Evolutionary conservation across 2,113 vertebrate species (phyloP), one percentile per base, ranked within the genome.

Genomic region (Vulpes vulpes): DNA sequence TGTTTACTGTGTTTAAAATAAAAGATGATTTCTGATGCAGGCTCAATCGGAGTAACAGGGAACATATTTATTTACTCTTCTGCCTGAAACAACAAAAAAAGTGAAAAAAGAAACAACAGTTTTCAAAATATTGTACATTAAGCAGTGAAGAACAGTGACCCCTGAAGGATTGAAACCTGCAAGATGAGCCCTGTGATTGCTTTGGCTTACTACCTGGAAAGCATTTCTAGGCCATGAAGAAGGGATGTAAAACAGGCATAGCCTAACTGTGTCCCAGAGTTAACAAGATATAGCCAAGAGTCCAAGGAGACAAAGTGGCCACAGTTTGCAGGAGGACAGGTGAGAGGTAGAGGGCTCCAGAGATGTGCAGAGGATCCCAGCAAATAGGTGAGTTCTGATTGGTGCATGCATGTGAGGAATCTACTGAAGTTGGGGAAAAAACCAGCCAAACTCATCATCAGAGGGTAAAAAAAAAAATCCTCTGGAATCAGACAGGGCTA

Each of bases 1-100:
- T 60, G 57, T 82, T 94, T 53, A n/a, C 22, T 78, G n/a, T 57
- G n/a, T 87, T 87, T 94, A 74, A 94, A 32, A 49, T 73, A 30
- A 73, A 74, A 55, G 85, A 94, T 32, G 19, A 74, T 57, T 89
- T 82, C 5, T 74, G 65, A 74, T 62, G 81, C 65, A 82, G 43
- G 65, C 78, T 57, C 64, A 19, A 74, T 64, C 55, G 25, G 55
- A 82, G 4, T 94, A 64, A 82, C 19, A 15, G 64, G 57, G 12
- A 74, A 89, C 17, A 80, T 62, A 88, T 88, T 94, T 62, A 88
- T 88, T 94, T 81, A 81, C 38, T 0, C 8, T 81, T 49, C 64
- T 71, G 20, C 55, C 76, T 88, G 22, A 81, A 88, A 80, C 53
- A 88, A 88, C 35, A n/a, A 35, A 92, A 69, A 49, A 60, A 27